Base-by-base conservation (phyloP, 2,888 invertebrate genomes). In the Saturnia pavonia region DNA sequence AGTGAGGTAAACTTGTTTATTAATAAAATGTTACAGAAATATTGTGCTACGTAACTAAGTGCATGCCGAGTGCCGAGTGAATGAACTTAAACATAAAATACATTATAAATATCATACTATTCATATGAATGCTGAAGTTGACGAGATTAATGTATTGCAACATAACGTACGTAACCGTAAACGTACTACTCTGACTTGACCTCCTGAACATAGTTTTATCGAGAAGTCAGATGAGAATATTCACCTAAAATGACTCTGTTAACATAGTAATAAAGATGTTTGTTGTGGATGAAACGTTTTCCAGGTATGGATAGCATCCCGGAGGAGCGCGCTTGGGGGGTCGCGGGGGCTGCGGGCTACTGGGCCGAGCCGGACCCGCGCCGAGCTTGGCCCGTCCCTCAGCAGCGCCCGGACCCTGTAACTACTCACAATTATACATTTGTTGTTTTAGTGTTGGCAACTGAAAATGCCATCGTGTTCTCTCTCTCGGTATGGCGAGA, bases 301-400 rank as follows among this genome's bases (percentile, higher is more conserved):
- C n/a, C 22, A 81, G 85, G 83, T 4, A 70, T 77, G 79, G 88
- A 85, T 69, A 74, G 78, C 65, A 72, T 77, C 69, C 57, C 74
- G 70, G 78, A 75, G 66, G 76, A 75, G 72, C 75, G 76, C 54
- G 74, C 54, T 9, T 72, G 74, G 74, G 70, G 71, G 77, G 77
- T 74, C 45, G 74, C 65, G 75, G 72, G 27, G 69, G 74, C 65
- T 74, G 75, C 60, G 72, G 76, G 76, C 76, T 74, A 72, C 72
- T 77, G 80, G 79, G 72, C 74, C 54, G 80, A 78, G 54, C 75
- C 73, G 42, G 77, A 82, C 78, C 72, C 77, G 69, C 81, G 88
- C 72, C 89, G 90, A 76, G 90, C 86, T 76, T 90, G 91, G 91
- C 89, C 90, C 70, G 90, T 90, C 80, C 91, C 91, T 74, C 86